A percentile compares a stretch with the other conserved stretches of the same genome.
phyloP scores from a whole-genome alignment of 2,113 vertebrate genomes.

The Ophthalmolycus amberensis region DNA sequence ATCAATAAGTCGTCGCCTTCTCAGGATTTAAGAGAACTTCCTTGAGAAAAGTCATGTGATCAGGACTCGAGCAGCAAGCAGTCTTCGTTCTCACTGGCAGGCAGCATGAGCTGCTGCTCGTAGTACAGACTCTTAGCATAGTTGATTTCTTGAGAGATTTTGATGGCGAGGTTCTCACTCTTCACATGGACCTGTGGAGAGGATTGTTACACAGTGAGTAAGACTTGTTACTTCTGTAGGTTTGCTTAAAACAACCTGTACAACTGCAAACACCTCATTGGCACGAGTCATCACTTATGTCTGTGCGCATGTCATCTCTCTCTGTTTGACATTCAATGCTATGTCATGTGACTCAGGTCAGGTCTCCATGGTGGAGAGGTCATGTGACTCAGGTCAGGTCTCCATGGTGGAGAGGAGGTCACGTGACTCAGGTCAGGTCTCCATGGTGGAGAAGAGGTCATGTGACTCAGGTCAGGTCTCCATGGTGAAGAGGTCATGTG shows the following conservation, averaged over 20 bases:
- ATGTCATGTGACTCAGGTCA: not conserved
- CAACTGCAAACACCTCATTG: not conserved
- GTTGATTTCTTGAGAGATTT: conserved; percentile 98
- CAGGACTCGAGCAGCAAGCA: conserved; percentile 92
- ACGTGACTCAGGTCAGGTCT: no score
- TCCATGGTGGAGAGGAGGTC: no score
- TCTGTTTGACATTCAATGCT: not conserved
- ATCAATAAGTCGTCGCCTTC: not conserved
- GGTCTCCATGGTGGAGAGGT: not conserved
- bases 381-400: no score
- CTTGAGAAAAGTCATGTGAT: conserved; percentile 16
- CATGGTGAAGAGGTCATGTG: not conserved
- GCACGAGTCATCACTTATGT: not conserved
- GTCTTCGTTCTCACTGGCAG: conserved; percentile 86
- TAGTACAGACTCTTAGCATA: conserved; percentile 99
- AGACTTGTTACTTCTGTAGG: not conserved
- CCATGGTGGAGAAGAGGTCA: not conserved
- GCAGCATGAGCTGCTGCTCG: conserved; percentile 97
- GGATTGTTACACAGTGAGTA: not conserved
- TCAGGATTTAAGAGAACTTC: not conserved
- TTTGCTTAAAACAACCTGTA: not conserved
- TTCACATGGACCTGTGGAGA: conserved; percentile 91
- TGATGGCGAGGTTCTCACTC: conserved; percentile 91
- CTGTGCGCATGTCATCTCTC: not conserved
- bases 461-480: not conserved